These are phyloP conservation scores for Cyrtonyx montezumae DNA, from an alignment of 2,113 vertebrate genomes.

Conservation along the genomic window DNA sequence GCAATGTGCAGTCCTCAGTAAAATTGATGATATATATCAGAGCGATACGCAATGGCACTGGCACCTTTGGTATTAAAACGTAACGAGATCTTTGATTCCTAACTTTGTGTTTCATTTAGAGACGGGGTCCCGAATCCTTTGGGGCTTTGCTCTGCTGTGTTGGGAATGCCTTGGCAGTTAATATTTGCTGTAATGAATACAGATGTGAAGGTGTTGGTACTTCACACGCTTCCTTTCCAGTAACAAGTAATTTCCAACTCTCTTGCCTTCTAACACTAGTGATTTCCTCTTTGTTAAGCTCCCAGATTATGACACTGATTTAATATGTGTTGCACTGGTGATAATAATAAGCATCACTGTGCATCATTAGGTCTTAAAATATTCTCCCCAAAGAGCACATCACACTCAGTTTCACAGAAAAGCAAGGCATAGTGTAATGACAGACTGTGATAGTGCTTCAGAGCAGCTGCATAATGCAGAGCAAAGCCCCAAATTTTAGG, in stretches of 20 bases:
- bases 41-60: not conserved
- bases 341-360: not conserved
- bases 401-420: not conserved
- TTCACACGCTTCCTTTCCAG: not conserved
- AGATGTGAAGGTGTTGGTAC: not conserved
- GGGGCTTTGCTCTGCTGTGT: not conserved
- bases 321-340: not conserved
- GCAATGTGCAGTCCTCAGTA: not conserved
- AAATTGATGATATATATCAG: not conserved
- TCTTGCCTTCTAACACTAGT: not conserved
- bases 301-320: not conserved
- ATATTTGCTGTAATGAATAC: not conserved
- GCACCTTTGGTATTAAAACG: not conserved
- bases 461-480: not conserved
- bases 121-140: not conserved
- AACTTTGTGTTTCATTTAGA: not conserved
- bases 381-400: not conserved
- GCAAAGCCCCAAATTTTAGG: not conserved
- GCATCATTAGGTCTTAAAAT: not conserved
- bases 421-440: not conserved
- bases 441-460: not conserved
- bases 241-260: not conserved
- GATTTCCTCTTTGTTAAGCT: not conserved
- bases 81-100: not conserved
- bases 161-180: not conserved